Evolutionary conservation across 2,797 vertebrate genomes (phyloP), one percentile per base, ranked within the genome.

Genomic region (Anguilla marmorata): DNA sequence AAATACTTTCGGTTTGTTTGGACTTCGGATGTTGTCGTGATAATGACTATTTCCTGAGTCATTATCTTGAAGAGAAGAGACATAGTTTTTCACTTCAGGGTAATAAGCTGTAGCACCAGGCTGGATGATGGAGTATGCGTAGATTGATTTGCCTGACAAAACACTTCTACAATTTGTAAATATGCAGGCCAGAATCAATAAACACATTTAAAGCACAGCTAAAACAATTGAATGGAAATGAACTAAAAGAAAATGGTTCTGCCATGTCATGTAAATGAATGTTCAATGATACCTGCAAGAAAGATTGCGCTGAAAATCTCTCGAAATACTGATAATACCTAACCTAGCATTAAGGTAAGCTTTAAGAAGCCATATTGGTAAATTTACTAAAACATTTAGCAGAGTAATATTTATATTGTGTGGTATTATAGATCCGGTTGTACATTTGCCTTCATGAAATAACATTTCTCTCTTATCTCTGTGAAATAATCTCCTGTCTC

Each of bases 181-280:
- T 69, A 69, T 69, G 63, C 63, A 69, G 63, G 63, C 24, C 63
- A n/a, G n/a, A 69, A 69, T 69, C 63, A 69, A 69, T 69, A 69
- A 27, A 69, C 63, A 69, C 63, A 69, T 69, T 69, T 27, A 27
- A 69, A 69, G 63, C 63, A 69, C 60, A 63, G 60, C 60, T 24
- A 69, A 27, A 69, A 27, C 63, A 27, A 69, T 27, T 69, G 24
- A 69, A 69, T 4, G 24, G n/a, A 27, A n/a, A 69, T 69, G 6
- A 69, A 69, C 63, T 27, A 27, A 69, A n/a, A 69, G 24, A n/a
- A 69, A 69, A 69, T 69, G 63, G 63, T 69, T 69, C 24, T 69
- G 7, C 24, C n/a, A 27, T 69, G 11, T 69, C 6, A 69, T 69
- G 24, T 69, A 11, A 69, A 27, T 27, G 63, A 69, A 69, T 69